Evolutionary conservation across 2,797 vertebrate genomes (phyloP).

Genomic region (Molothrus aeneus): DNA sequence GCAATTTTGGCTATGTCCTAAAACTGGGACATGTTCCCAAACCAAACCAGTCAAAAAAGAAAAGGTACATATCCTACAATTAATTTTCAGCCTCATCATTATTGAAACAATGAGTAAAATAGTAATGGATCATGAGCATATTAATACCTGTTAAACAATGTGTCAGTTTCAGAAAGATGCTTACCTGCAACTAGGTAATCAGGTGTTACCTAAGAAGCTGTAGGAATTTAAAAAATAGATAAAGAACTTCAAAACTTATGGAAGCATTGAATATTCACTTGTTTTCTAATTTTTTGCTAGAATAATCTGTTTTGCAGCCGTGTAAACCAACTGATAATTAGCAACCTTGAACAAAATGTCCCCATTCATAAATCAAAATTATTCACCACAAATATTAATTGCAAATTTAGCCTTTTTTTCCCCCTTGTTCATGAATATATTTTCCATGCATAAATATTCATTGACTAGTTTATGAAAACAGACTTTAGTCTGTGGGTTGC

Average conservation of each 20-base stretch:
- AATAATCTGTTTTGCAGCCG: background rate
- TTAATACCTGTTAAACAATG: background rate
- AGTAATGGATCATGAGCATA: background rate
- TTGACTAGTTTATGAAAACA: slow-evolving; percentile 1
- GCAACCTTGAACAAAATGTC: slow-evolving; percentile 29
- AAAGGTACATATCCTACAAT: background rate
- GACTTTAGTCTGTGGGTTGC: background rate
- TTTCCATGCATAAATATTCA: slow-evolving; percentile 53
- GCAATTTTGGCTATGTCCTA: background rate
- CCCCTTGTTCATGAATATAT: slow-evolving; percentile 13
- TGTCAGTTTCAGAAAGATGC: background rate
- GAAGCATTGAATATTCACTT: background rate
- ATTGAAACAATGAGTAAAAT: background rate
- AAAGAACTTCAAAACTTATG: background rate
- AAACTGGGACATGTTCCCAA: background rate
- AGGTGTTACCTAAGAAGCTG: background rate
- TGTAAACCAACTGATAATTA: background rate
- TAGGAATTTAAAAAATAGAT: background rate
- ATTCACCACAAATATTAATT: slow-evolving; percentile 53
- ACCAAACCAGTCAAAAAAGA: background rate
- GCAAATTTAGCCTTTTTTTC: slow-evolving; percentile 32
- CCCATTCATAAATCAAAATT: slow-evolving; percentile 15
- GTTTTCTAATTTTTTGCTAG: background rate
- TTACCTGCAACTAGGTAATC: background rate
- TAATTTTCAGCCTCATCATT: background rate